Evolutionary conservation across 2,797 vertebrate species (phyloP).

Genomic region (Coreius guichenoti): DNA sequence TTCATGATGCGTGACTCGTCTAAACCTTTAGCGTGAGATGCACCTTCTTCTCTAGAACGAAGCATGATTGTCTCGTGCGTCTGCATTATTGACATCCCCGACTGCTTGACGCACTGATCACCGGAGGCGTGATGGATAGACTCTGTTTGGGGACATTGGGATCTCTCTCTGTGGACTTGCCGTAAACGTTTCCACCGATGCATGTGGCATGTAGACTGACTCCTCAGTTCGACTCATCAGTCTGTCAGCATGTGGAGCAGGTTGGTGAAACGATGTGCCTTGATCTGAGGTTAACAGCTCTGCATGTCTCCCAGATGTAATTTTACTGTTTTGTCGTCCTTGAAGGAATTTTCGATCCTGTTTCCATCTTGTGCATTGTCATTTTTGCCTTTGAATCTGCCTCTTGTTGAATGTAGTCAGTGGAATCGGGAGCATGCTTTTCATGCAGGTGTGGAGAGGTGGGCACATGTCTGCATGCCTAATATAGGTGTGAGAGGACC

Average conservation of each 20-base stretch:
- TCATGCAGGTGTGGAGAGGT: constrained; percentile 48
- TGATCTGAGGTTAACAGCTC: constrained; percentile 65
- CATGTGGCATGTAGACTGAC: constrained; percentile 60
- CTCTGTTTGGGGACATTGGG: constrained; percentile 59
- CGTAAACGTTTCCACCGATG: constrained; percentile 64
- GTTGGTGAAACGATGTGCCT: constrained; percentile 62
- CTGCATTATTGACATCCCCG: constrained; percentile 59
- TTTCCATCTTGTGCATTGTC: constrained; percentile 13
- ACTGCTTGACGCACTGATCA: constrained; percentile 61
- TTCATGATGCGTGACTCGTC: constrained; percentile 29
- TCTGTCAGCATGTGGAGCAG: constrained; percentile 59
- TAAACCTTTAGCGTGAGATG: constrained; percentile 35
- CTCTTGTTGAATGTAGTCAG: constrained; percentile 46
- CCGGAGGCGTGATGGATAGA: constrained; percentile 71
- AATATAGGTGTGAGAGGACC: constrained; percentile 40
- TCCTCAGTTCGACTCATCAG: constrained; percentile 55
- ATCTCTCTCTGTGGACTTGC: constrained; percentile 64
- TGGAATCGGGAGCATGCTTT: constrained; percentile 34
- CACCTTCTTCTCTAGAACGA: constrained; percentile 38
- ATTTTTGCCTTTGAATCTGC: constrained; percentile 27
- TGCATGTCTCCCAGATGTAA: constrained; percentile 39
- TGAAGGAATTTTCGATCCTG: constrained; percentile 9
- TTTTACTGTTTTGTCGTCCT: constrained; percentile 20
- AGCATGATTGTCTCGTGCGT: constrained; percentile 19
- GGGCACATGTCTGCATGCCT: constrained; percentile 41